Evolutionary conservation across 2,113 vertebrate genomes (phyloP), one percentile per base, ranked within the genome.

Genomic region (Indicator maculatus): DNA sequence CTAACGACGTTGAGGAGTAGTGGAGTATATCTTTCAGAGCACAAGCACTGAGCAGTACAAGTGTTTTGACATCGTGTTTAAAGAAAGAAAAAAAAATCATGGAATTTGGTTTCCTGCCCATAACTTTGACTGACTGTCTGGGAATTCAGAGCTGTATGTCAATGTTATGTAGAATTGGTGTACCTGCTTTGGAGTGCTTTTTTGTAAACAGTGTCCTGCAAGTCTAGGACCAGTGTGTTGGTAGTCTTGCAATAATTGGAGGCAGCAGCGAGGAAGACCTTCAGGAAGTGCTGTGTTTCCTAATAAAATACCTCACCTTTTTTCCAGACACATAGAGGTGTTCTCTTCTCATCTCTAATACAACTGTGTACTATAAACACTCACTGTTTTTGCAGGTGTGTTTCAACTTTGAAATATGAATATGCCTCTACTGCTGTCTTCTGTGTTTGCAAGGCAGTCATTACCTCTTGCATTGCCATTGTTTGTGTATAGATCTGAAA

Each of bases 81-180:
- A 92, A 95, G 91, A 41, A 30, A 50, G 41, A 81, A 83, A 64
- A 87, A 81, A 88, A 80, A 52, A 4, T 26, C 52, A 74, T 79
- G 95, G 89, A 93, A 94, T 95, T 95, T 91, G 80, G 75, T 73
- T 93, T 91, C 83, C 41, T 92, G 86, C 86, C 85, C 81, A 88
- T 83, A 95, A 88, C 90, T 96, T 97, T 96, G 81, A 96, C 93
- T 92, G 95, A 85, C 91, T 94, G 93, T 93, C 96, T 95, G 83
- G 94, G 93, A 94, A 91, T 96, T 96, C 85, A 88, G 24, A 44
- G 81, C 94, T 1, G 14, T 90, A 21, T 83, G 93, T 65, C 91
- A 67, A 0, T 24, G 28, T 55, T 76, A 21, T 55, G 61, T 79
- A 74, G 78, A 56, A 30, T 73, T 63, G 67, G 20, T 65, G 56